Evolutionary conservation across 2,797 vertebrate species (phyloP), one percentile per base, ranked within the genome.

Genomic region (Aselliscus stoliczkanus): DNA sequence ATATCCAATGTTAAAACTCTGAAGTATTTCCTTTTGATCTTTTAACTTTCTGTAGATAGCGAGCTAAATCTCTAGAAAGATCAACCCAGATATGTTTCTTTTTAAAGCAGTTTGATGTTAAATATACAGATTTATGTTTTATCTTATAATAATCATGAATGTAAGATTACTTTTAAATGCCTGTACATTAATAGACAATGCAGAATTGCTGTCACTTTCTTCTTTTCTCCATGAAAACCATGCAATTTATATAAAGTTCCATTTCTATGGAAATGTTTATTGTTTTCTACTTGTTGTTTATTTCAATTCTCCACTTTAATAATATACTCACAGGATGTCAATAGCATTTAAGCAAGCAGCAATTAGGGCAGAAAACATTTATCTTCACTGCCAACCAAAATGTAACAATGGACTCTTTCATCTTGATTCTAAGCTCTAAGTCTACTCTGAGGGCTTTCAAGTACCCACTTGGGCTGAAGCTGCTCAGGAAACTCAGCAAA

Each of bases 401-500:
- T 50, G 18, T 56, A 94, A 60, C 79, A 75, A 67, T 21, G 34
- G 77, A 62, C 11, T 50, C 88, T 92, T 88, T 94, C 77, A 93
- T 94, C 64, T 93, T 60, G 44, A 58, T 52, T 90, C 42, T 88
- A 75, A 95, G 12, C 60, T 70, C 52, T 8, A 27, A 67, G 7
- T 62, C 77, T 81, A 29, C 14, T 85, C 76, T 15, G 20, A 93
- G 23, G 37, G 67, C 50, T 97, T 81, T 96, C 88, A 97, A 96
- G 50, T 84, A 60, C 4, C 21, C 56, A 47, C 13, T 84, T 77
- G 37, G 50, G 52, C 21, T 58, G 52, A 69, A 37, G 60, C 54
- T 72, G 85, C 50, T 60, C 73, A 69, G 25, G 81, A 93, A 96
- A 95, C 29, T 60, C 64, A 94, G 58, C 50, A 92, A 96, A 97